Base-by-base conservation (phyloP, 2,113 vertebrate species). In the Scomber scombrus region DNA sequence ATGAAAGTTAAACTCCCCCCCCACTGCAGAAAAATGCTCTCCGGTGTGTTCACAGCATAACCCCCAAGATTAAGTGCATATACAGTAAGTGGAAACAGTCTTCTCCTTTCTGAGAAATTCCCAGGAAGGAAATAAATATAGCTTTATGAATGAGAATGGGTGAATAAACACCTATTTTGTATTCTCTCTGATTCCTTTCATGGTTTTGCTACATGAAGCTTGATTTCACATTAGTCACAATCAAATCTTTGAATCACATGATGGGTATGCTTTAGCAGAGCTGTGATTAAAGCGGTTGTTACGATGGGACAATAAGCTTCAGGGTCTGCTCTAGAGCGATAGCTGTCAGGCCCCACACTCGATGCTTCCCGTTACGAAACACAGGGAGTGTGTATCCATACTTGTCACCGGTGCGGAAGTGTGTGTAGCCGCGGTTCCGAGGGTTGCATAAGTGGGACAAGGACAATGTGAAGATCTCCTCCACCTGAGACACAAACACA, bases 331-430 rank as follows among this genome's bases (percentile, higher is more conserved):
- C 95, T 0, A 98, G 93, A 71, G 97, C 82, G 5, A 96, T 3
- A 0, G 97, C 97, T 0, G 97, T 98, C 46, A 98, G 92, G 7
- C 97, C 97, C 97, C 97, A 99, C n/a, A 99, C 94, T 0, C 91
- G 90, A 88, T 98, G 91, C 52, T 96, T 97, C 1, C 95, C 94
- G 0, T 96, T 94, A 8, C 95, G 92, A 91, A 98, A 98, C 85
- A 98, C 95, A 0, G 97, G 97, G 16, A 97, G 62, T 0, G 97
- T 98, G 94, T 96, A 96, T 16, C 90, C 16, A 0, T 96, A 97
- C 73, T 85, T 94, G 2, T 93, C 93, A 0, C 88, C 91, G 0
- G 63, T 77, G 67, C 97, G 95, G 87, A 97, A 98, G 83, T 96
- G 91, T 3, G 97, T 99, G 78, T 99, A 99, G 43, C 96, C 96